These are phyloP conservation scores for Nomada goodeniana DNA, from an alignment of 2,888 invertebrate species.

Conservation along the genomic window DNA sequence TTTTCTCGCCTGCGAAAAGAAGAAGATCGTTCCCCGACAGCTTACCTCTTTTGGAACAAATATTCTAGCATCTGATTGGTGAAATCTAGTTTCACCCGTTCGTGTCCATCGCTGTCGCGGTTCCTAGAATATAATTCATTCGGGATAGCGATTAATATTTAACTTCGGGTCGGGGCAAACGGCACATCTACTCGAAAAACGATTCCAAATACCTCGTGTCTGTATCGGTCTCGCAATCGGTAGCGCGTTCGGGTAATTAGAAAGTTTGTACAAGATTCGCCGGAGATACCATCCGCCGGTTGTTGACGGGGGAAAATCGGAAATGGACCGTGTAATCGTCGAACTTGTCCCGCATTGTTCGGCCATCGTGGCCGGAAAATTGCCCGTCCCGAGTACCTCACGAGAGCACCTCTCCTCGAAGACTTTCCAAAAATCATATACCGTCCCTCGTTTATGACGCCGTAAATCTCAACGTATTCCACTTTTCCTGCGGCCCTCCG, in stretches of 20 bases:
- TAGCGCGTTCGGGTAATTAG: neutral
- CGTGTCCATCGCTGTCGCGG: no score
- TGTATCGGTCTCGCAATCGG: no score
- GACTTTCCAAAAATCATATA: conserved; percentile 31
- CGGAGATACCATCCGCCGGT: neutral
- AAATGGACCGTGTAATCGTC: conserved; percentile 69
- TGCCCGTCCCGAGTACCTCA: conserved; percentile 19
- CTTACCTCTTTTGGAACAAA: neutral
- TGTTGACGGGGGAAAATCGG: neutral
- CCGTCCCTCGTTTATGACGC: conserved; percentile 42
- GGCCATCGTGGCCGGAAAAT: conserved; percentile 63
- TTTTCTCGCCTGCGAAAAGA: neutral
- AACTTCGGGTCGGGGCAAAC: no score
- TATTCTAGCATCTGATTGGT: neutral
- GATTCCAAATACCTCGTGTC: no score
- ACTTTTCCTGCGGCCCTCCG: neutral
- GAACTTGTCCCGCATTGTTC: conserved; percentile 67
- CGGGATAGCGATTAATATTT: no score
- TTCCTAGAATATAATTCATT: no score
- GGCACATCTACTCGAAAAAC: no score
- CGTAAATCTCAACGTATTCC: conserved; percentile 37
- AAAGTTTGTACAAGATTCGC: conserved; percentile 2
- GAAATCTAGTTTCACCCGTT: no score
- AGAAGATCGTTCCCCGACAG: neutral
- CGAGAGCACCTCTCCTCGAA: conserved; percentile 30